Percentiles rank a stretch among this genome's conserved stretches.
phyloP scores from a whole-genome alignment of 2,888 invertebrate species.

The Dicroscelio sp. region DNA sequence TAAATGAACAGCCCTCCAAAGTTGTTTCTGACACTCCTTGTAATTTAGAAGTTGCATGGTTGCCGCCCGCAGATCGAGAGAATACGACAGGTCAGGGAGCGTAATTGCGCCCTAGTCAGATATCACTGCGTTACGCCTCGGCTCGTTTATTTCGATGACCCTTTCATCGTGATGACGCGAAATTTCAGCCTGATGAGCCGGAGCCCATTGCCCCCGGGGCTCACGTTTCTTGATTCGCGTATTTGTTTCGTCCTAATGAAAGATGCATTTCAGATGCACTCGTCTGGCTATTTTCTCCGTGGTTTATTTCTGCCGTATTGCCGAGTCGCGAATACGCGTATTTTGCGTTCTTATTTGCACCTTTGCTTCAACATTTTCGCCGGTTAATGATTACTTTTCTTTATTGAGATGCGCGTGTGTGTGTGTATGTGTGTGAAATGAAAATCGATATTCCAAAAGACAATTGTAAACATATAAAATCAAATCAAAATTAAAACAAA shows the following conservation, averaged over 20 bases:
- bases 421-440: no score
- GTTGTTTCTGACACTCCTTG: conserved; percentile 80
- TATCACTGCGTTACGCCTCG: conserved; percentile 49
- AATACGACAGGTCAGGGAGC: conserved; percentile 79
- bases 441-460: no score
- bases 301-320: no score
- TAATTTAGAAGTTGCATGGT: conserved; percentile 78
- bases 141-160: conserved; percentile 70
- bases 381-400: no score
- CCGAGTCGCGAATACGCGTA: no score
- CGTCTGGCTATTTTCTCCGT: background rate
- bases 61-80: conserved; percentile 77
- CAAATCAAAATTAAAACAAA: no score
- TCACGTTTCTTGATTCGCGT: conserved; percentile 4
- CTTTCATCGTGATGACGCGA: conserved; percentile 60
- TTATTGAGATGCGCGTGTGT: no score
- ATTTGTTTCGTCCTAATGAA: conserved; percentile 45
- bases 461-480: no score
- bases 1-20: conserved; percentile 75
- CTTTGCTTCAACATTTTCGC: no score
- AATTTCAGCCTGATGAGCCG: conserved; percentile 50
- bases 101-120: conserved; percentile 76
- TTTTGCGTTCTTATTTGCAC: no score
- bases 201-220: no score
- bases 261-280: conserved; percentile 35